phyloP scores from a whole-genome alignment of 2,797 vertebrate species.

The Phataginus tetradactyla region DNA sequence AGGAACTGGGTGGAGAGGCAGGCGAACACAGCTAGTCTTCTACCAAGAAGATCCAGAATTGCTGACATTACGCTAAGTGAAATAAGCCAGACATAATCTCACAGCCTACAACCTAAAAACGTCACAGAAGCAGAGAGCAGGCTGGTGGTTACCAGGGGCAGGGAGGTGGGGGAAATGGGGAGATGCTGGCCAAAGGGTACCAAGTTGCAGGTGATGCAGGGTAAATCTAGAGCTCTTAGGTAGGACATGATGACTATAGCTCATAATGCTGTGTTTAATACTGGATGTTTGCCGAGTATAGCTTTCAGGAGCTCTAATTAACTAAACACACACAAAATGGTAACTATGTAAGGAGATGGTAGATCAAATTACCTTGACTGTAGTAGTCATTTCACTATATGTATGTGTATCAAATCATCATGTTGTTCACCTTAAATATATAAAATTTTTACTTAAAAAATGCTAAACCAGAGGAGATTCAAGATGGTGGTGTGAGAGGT shows the following conservation, averaged over 20 bases:
- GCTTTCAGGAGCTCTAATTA: not conserved
- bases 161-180: not conserved
- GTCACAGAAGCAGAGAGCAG: not conserved
- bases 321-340: not conserved
- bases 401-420: not conserved
- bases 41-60: not conserved
- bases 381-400: not conserved
- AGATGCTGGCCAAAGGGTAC: not conserved
- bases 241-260: not conserved
- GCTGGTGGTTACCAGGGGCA: not conserved
- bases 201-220: not conserved
- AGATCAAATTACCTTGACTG: not conserved
- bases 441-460: not conserved
- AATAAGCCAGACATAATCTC: not conserved
- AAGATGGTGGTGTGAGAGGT: too few relatives aligned
- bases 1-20: rapidly evolving
- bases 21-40: not conserved
- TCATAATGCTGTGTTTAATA: not conserved
- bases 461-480: not conserved
- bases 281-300: not conserved
- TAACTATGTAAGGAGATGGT: not conserved
- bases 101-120: not conserved
- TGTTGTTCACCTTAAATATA: not conserved
- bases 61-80: not conserved
- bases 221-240: not conserved